Conservation (phyloP, 2,797 vertebrate genomes). For the Eurystomus glaucurus region DNA sequence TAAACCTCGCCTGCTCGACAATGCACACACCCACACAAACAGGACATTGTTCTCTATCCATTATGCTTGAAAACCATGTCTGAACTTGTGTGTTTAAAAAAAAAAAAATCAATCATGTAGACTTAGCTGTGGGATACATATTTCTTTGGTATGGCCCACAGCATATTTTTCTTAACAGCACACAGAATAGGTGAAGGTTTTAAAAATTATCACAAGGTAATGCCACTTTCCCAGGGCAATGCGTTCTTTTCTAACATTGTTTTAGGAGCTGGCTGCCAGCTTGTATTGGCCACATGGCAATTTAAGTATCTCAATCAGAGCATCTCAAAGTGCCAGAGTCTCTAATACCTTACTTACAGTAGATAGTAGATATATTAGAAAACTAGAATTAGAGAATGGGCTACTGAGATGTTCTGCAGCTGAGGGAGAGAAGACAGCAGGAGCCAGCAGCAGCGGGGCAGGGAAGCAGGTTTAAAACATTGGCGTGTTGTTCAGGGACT, state of each 20-base stretch:
- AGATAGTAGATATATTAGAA: not conserved
- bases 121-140: not conserved
- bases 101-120: not conserved
- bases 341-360: not conserved
- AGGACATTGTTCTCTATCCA: conserved; percentile 46
- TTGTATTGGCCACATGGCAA: not conserved
- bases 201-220: not conserved
- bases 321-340: not conserved
- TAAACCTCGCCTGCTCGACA: not conserved
- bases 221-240: not conserved
- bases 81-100: conserved; percentile 52
- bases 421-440: not conserved
- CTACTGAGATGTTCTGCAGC: not conserved
- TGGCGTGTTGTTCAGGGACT: not conserved
- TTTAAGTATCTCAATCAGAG: not conserved
- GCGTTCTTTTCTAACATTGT: not conserved
- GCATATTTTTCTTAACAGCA: conserved; percentile 10
- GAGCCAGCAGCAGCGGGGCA: not conserved
- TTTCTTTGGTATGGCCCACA: not conserved
- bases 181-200: not conserved
- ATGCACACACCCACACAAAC: conserved; percentile 25
- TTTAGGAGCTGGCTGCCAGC: not conserved
- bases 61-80: conserved; percentile 40
- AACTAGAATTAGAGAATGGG: not conserved
- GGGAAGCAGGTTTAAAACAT: not conserved